These are phyloP conservation scores for Cheilosia impressa DNA, from an alignment of 2,888 invertebrate genomes.

Conservation along the genomic window DNA sequence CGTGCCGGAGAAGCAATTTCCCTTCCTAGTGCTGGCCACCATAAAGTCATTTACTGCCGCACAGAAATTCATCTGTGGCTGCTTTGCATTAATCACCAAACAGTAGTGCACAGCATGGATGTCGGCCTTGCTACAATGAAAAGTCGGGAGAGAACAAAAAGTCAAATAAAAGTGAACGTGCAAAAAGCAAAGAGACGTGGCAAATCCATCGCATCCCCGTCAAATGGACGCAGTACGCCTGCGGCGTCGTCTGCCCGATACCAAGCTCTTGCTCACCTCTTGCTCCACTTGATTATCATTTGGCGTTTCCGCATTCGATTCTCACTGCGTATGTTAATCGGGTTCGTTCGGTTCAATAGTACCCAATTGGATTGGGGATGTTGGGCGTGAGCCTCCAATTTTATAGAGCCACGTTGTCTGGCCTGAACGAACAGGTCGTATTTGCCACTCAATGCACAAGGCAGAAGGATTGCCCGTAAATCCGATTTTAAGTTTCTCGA, in stretches of 20 bases:
- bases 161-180: not conserved
- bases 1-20: slow-evolving; percentile 75
- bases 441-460: slow-evolving; percentile 82
- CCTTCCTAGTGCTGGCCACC: slow-evolving; percentile 63
- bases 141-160: not conserved
- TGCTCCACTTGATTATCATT: slow-evolving; percentile 83
- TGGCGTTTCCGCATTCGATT: slow-evolving; percentile 83
- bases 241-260: not conserved
- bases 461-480: slow-evolving; percentile 79
- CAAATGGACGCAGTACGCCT: not conserved
- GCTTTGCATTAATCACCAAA: slow-evolving; percentile 79
- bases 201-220: slow-evolving; percentile 35
- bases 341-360: slow-evolving; percentile 81
- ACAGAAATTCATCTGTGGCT: slow-evolving; percentile 79
- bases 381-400: slow-evolving; percentile 80
- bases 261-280: slow-evolving; percentile 78
- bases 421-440: slow-evolving; percentile 82
- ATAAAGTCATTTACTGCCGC: slow-evolving; percentile 78
- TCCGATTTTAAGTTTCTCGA: slow-evolving; percentile 78
- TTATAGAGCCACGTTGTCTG: slow-evolving; percentile 80
- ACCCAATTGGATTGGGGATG: slow-evolving; percentile 82
- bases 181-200: slow-evolving; percentile 27
- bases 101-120: slow-evolving; percentile 83
- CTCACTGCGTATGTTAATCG: slow-evolving; percentile 81
- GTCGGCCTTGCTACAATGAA: slow-evolving; percentile 80